A percentile compares a stretch with the other conserved stretches of the same genome.
These are phyloP conservation scores for Isichthys henryi DNA, from an alignment of 2,113 vertebrate species.

Conservation along the genomic window DNA sequence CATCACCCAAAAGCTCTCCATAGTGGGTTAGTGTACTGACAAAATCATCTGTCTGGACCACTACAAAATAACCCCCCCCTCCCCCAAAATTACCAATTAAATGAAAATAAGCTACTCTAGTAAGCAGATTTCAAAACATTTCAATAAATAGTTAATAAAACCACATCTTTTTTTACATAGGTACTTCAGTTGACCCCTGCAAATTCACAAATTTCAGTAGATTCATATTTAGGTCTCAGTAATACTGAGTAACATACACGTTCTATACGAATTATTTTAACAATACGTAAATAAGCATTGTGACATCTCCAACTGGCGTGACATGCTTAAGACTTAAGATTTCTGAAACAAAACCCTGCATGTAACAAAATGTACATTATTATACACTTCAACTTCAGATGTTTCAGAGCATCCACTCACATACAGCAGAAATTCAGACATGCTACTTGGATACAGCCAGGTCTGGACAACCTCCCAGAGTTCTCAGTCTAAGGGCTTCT, in stretches of 20 bases:
- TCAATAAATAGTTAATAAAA: constrained; percentile 39
- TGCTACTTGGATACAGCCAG: not conserved
- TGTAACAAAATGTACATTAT: constrained; percentile 41
- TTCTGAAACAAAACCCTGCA: constrained; percentile 99
- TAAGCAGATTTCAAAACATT: constrained; percentile 45
- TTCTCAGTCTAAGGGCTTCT: not conserved
- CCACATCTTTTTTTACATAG: constrained; percentile 32
- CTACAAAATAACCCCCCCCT: constrained; percentile 15
- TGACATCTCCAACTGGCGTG: constrained; percentile 51
- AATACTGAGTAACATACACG: constrained; percentile 54
- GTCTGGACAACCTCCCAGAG: constrained; percentile 37
- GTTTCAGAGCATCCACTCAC: constrained; percentile 39
- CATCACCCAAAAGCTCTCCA: constrained; percentile 48
- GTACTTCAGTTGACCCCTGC: constrained; percentile 27
- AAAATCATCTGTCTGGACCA: constrained; percentile 19
- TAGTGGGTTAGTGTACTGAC: constrained; percentile 39
- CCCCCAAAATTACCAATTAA: constrained; percentile 25
- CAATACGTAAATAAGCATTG: constrained; percentile 41
- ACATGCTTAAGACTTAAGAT: constrained; percentile 72
- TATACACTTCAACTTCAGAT: constrained; percentile 66
- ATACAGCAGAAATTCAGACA: constrained; percentile 38
- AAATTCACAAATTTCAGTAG: constrained; percentile 47
- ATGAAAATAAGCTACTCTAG: constrained; percentile 31
- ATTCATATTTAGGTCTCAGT: constrained; percentile 47
- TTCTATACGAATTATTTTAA: constrained; percentile 51